Percentiles rank a stretch among this genome's conserved stretches.
phyloP scores from a whole-genome alignment of 2,113 vertebrate species.

The Anoura caudifer region DNA sequence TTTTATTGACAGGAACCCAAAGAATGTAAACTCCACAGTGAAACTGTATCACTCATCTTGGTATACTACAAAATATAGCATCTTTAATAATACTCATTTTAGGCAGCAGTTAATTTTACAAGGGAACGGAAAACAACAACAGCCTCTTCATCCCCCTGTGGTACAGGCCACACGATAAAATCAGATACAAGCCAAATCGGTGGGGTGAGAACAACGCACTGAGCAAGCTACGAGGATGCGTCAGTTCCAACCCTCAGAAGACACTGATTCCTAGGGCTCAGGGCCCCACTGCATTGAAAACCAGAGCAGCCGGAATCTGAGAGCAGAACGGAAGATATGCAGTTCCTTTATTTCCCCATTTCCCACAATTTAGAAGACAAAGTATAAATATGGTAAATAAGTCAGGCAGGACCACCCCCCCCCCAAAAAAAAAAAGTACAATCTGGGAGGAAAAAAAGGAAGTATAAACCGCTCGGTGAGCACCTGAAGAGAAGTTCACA shows the following conservation, averaged over 20 bases:
- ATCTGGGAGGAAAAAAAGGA: not conserved
- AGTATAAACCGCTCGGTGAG: not conserved
- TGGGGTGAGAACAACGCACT: not conserved
- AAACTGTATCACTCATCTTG: not conserved
- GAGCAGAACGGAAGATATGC: not conserved
- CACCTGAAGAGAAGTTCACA: conserved; percentile 3
- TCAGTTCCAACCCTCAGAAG: not conserved
- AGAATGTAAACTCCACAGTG: not conserved
- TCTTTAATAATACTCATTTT: conserved; percentile 38
- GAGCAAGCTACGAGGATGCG: not conserved
- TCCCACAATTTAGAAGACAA: not conserved
- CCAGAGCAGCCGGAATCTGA: not conserved
- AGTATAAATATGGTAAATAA: not conserved
- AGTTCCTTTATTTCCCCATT: not conserved
- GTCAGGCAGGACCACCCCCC: not conserved
- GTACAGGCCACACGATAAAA: conserved; percentile 30
- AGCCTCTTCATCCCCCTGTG: not conserved
- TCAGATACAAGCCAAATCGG: not conserved
- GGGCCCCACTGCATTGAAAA: not conserved
- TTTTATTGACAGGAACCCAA: not conserved
- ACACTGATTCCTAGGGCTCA: not conserved
- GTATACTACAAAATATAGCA: not conserved
- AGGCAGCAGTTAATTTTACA: conserved; percentile 50
- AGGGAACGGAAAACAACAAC: conserved; percentile 26
- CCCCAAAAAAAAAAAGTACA: not conserved